These are phyloP conservation scores for Proteles cristata DNA, from an alignment of 2,113 vertebrate species.

Conservation along the genomic window DNA sequence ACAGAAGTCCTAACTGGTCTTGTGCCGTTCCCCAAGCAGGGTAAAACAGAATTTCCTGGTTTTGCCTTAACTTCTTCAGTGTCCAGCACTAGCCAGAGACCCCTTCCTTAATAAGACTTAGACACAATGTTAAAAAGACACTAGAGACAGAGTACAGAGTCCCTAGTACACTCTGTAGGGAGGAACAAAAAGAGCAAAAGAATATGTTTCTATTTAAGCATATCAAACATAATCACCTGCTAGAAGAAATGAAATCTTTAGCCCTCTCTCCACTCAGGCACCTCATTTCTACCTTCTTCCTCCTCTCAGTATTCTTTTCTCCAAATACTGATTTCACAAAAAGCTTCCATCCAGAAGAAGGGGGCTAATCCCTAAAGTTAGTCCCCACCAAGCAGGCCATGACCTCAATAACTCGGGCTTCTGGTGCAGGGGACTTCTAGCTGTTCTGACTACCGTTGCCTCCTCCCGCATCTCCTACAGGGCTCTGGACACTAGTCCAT, in stretches of 20 bases:
- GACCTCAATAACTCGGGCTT: neutral
- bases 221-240: neutral
- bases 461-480: neutral
- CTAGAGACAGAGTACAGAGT: neutral
- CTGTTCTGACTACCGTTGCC: neutral
- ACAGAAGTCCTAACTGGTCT: neutral
- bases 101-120: neutral
- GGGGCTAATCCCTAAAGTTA: slow-evolving; percentile 1
- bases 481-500: neutral
- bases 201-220: neutral
- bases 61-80: slow-evolving; percentile 28
- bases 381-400: neutral
- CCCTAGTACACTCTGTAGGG: neutral
- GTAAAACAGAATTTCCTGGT: neutral
- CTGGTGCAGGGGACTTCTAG: neutral
- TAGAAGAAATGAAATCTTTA: neutral
- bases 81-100: neutral
- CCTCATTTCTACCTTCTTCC: neutral
- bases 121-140: slow-evolving; percentile 16
- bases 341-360: slow-evolving; percentile 46
- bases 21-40: neutral
- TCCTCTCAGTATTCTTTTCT: slow-evolving; percentile 7
- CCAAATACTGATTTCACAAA: slow-evolving; percentile 34
- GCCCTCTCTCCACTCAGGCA: neutral
- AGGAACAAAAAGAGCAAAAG: slow-evolving; percentile 14